These are phyloP conservation scores for Danio aesculapii DNA, from an alignment of 2,797 vertebrate species.

Conservation along the genomic window DNA sequence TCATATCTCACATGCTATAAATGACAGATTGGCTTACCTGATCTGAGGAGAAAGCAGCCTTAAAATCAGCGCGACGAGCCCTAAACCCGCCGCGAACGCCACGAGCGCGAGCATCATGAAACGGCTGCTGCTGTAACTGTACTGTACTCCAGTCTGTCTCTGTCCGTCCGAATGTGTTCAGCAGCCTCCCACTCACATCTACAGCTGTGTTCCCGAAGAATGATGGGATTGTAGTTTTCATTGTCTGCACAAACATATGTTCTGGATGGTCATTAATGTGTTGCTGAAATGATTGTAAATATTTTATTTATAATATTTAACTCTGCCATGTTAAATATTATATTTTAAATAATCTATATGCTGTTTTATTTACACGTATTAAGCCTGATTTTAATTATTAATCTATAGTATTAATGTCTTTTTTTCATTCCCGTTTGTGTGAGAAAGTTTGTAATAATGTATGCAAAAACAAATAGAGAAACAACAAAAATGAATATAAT, in stretches of 20 bases:
- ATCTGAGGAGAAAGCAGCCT: conserved; percentile 77
- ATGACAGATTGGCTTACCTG: conserved; percentile 68
- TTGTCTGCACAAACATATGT: background rate
- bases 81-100: conserved; percentile 68
- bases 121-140: background rate
- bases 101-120: conserved; percentile 68
- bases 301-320: no score
- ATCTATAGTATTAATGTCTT: background rate
- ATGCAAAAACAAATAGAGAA: no score
- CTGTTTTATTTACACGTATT: background rate
- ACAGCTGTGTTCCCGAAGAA: conserved; percentile 57
- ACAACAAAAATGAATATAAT: background rate
- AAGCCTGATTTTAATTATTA: background rate
- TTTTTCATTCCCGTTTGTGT: background rate
- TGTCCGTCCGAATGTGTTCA: conserved; percentile 23
- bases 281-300: background rate
- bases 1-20: no score
- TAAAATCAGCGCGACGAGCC: conserved; percentile 70
- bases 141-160: background rate
- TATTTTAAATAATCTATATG: background rate
- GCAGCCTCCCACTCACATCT: conserved; percentile 53
- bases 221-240: conserved; percentile 80
- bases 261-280: background rate
- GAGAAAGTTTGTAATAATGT: no score
- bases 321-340: no score